Base-by-base conservation (phyloP, 2,888 invertebrate species). In the Isoperla grammatica region DNA sequence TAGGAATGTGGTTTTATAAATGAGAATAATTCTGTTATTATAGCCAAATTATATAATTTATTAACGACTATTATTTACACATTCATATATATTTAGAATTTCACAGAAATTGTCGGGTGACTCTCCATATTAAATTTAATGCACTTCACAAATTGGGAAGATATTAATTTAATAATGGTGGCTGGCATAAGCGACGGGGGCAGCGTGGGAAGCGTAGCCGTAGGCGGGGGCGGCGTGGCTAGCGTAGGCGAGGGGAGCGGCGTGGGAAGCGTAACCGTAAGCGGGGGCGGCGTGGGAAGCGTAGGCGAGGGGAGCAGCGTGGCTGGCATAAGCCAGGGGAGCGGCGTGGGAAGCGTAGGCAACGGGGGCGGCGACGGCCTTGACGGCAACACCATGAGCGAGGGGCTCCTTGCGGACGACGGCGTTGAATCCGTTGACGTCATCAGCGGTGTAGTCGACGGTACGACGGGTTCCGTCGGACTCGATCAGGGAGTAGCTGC, bases 141-240 rank as follows among this genome's bases (percentile, higher is more conserved):
- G 4, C 37, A 15, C 53, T 53, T 53, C 48, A 9, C 53, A 37
- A 37, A 49, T 12, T 15, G 19, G 17, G 53, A 53, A 53, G 53
- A 37, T 17, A 53, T 37, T 15, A 39, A 29, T 58, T 58, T 61
- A 61, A 49, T 61, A 59, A 11, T 58, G 61, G 56, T 59, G 59
- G 42, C 59, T 56, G 61, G 58, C 61, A 56, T 56, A 56, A 29
- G 62, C 62, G 56, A 59, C 40, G 50, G 61, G 59, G 43, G 61
- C 59, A 45, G 61, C 61, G 39, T 62, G 59, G 37, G 43, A 54
- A 50, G 57, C 57, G 12, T 54, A 49, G 13, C 43, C 57, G 8
- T 29, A 29, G 22, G 13, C 23, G 29, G 57, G 53, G 17, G 49
- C 55, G 45, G 46, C 56, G 20, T 53, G 39, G 53, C 17, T 19